Base-by-base conservation (phyloP, 2,797 vertebrate species). In the Triplophysa yarkandensis region DNA sequence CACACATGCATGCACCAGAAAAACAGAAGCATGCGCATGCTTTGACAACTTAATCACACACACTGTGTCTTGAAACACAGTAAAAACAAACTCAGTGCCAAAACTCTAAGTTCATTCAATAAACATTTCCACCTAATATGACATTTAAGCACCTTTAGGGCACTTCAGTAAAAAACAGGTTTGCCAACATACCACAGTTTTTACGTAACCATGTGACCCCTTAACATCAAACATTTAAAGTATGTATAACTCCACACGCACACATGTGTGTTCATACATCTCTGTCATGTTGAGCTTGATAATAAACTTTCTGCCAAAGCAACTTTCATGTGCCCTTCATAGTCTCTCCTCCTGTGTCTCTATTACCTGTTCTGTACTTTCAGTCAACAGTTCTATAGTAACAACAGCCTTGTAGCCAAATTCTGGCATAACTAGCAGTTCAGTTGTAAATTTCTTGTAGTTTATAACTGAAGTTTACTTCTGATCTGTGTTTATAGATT, bases 1-100 rank as follows among this genome's bases (percentile, higher is more conserved):
- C 60, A 55, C n/a, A 41, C 23, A 17, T 23, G 14, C 13, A 55
- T 14, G 32, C 48, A 23, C 13, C 65, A 80, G 70, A 71, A 46
- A 63, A 39, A 32, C 25, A 23, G 4, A 52, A 25, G 48, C 21
- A 4, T 5, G 21, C 19, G 10, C 9, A 52, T 52, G 19, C 48
- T 23, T 52, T 25, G 19, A 23, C 46, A 50, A 48, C 16, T 5
- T 39, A 39, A 39, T 11, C 36, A 39, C 54, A 32, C 43, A 63
- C 34, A 27, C 58, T 43, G 11, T 10, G 21, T 43, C 1, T 16
- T 63, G 23, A n/a, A 8, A n/a, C 32, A 66, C 2, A 14, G 14
- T 46, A 68, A 61, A 30, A 60, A 54, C 14, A 19, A 8, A 43
- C 21, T 55, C 10, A 39, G 28, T 48, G 64, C 48, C 48, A 61